Percentiles rank a stretch among this genome's conserved stretches.
Conservation (phyloP, 2,888 invertebrate species). For the Scaptomyza polygonia region DNA sequence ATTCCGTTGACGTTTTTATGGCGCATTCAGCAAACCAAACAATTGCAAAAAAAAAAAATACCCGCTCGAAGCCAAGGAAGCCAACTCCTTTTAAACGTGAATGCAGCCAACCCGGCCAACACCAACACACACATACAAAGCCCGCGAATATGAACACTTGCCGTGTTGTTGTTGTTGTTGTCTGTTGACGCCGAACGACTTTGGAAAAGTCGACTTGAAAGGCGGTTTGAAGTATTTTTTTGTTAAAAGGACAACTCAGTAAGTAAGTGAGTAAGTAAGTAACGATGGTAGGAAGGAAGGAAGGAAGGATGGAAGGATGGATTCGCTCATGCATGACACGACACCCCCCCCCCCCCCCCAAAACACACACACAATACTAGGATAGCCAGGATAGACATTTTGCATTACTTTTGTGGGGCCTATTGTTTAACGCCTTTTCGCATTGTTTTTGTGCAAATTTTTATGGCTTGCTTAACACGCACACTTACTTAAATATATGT, state of each 20-base stretch:
- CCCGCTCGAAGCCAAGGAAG: slow-evolving; percentile 33
- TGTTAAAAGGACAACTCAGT: slow-evolving; percentile 30
- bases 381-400: slow-evolving; percentile 2
- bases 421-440: slow-evolving; percentile 43
- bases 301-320: slow-evolving; percentile 54
- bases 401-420: slow-evolving; percentile 29
- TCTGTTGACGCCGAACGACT: slow-evolving; percentile 37
- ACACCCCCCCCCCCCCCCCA: too few species aligned
- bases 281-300: not conserved
- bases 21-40: slow-evolving; percentile 73
- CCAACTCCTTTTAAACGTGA: slow-evolving; percentile 58
- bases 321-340: slow-evolving; percentile 71
- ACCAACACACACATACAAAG: slow-evolving; percentile 20
- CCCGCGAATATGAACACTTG: slow-evolving; percentile 57
- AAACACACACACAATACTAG: slow-evolving; percentile 54
- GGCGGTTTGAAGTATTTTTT: slow-evolving; percentile 39
- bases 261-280: slow-evolving; percentile 3
- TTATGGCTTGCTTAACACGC: slow-evolving; percentile 80
- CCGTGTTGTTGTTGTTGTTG: too few species aligned
- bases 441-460: slow-evolving; percentile 59
- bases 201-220: slow-evolving; percentile 35
- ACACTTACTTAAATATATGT: slow-evolving; percentile 44
- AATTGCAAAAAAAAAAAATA: slow-evolving; percentile 50
- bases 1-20: slow-evolving; percentile 75
- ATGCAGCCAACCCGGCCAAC: slow-evolving; percentile 38